phyloP scores from a whole-genome alignment of 2,888 invertebrate genomes.

The Papilio demoleus region DNA sequence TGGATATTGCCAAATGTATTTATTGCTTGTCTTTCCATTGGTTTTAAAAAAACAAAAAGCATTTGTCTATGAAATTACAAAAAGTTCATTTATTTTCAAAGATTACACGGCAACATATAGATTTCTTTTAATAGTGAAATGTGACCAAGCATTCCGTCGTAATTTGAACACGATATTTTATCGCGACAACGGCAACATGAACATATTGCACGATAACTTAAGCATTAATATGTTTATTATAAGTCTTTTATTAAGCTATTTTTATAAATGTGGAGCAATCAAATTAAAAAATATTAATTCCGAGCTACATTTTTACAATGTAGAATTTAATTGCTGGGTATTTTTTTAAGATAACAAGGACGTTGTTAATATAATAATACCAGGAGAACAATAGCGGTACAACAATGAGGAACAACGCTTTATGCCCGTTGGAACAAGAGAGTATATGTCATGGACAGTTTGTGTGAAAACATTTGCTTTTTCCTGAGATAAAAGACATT shows the following conservation, averaged over 20 bases:
- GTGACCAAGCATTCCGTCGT: too few species aligned
- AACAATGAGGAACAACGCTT: slow-evolving; percentile 24
- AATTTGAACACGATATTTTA: too few species aligned
- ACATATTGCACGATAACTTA: too few species aligned
- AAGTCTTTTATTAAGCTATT: neutral
- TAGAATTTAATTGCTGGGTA: slow-evolving; percentile 20
- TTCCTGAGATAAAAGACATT: slow-evolving; percentile 2
- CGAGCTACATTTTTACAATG: neutral
- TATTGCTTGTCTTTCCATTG: too few species aligned
- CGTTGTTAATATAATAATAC: slow-evolving; percentile 21
- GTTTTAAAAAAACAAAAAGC: too few species aligned
- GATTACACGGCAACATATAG: too few species aligned
- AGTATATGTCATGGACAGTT: slow-evolving; percentile 27
- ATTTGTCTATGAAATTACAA: too few species aligned
- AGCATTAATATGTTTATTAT: neutral
- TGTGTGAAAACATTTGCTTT: slow-evolving; percentile 18
- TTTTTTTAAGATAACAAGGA: slow-evolving; percentile 28
- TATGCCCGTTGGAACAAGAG: slow-evolving; percentile 16
- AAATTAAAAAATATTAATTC: neutral
- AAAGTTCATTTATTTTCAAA: too few species aligned
- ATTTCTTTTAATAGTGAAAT: too few species aligned
- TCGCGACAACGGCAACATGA: too few species aligned
- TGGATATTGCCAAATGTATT: too few species aligned
- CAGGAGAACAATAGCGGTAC: slow-evolving; percentile 26
- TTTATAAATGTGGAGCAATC: neutral